A percentile compares a stretch with the other conserved stretches of the same genome.
These are phyloP conservation scores for Nomada flava DNA, from an alignment of 2,888 invertebrate species.

Conservation along the genomic window DNA sequence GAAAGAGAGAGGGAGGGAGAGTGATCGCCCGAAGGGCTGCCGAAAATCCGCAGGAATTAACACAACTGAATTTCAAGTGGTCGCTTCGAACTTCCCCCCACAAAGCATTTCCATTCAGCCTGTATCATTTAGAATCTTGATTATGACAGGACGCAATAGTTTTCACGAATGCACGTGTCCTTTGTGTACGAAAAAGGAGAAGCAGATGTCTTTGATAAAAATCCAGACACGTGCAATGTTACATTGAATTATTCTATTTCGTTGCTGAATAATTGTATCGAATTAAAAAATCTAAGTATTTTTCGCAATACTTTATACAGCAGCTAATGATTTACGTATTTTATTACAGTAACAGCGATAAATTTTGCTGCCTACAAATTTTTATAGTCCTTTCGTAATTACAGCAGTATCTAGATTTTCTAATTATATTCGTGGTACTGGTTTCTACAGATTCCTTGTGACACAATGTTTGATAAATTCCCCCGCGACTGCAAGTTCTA, in stretches of 20 bases:
- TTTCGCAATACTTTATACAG: neutral
- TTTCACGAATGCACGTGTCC: slow-evolving; percentile 43
- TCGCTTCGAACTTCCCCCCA: slow-evolving; percentile 63
- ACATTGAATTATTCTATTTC: slow-evolving; percentile 48
- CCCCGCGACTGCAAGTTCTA: neutral
- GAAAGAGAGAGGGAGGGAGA: slow-evolving; percentile 31
- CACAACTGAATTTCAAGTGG: slow-evolving; percentile 74
- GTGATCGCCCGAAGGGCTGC: slow-evolving; percentile 58
- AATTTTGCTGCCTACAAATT: neutral
- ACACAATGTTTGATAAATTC: slow-evolving; percentile 26
- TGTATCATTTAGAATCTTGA: slow-evolving; percentile 67
- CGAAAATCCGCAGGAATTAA: slow-evolving; percentile 74
- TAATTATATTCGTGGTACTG: neutral
- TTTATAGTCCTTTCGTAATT: too few species aligned
- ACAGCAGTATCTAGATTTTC: neutral
- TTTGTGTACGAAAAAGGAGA: slow-evolving; percentile 8
- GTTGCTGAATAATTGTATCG: slow-evolving; percentile 10
- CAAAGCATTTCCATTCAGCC: slow-evolving; percentile 59
- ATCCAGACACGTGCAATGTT: slow-evolving; percentile 20
- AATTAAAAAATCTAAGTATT: neutral
- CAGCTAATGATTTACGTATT: neutral
- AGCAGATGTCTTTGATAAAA: neutral
- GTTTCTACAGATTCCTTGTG: slow-evolving; percentile 3
- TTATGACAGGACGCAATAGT: slow-evolving; percentile 59
- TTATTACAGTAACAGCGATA: neutral